Evolutionary conservation across 2,113 vertebrate species (phyloP), one percentile per base, ranked within the genome.

Genomic region (Lota lota): DNA sequence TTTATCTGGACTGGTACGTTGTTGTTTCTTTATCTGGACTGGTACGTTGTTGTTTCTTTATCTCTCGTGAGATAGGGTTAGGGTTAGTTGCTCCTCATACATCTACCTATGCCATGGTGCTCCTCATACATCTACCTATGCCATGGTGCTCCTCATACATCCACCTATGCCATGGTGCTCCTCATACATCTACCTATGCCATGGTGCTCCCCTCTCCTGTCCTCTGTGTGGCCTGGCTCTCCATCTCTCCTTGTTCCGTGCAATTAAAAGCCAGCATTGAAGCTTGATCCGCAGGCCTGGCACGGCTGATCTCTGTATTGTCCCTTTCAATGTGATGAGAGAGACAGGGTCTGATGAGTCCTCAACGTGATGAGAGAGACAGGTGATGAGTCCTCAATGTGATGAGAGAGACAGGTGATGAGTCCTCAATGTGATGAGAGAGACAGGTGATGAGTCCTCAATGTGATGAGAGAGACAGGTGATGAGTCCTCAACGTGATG

Each of bases 221-320:
- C 86, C 83, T 84, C 91, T 89, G 87, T 87, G 90, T 94, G 88
- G 90, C 82, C 90, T 87, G 91, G 84, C 74, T 92, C 91, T 88
- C 89, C 85, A 81, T 90, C 85, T 84, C 74, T 69, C 81, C 93
- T 95, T 93, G 91, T 94, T 93, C 77, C 62, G 69, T 81, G 89
- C 93, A 94, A 92, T 95, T 93, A 95, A 94, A 33, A 92, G 86
- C 57, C 24, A 89, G 91, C 92, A 90, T 53, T 90, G 91, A 90
- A 89, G 71, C 92, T 93, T 93, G 90, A 92, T 90, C 91, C 88
- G 78, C 88, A 89, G 92, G 92, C 91, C 90, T 91, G 91, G 88
- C 90, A 93, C 91, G 91, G 88, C 94, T 93, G 92, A 93, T 93
- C 90, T 94, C 89, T 75, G 65, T 83, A 92, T 93, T 95, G 92